Conservation (phyloP, 2,113 vertebrate species). For the Lamprotornis superbus region DNA sequence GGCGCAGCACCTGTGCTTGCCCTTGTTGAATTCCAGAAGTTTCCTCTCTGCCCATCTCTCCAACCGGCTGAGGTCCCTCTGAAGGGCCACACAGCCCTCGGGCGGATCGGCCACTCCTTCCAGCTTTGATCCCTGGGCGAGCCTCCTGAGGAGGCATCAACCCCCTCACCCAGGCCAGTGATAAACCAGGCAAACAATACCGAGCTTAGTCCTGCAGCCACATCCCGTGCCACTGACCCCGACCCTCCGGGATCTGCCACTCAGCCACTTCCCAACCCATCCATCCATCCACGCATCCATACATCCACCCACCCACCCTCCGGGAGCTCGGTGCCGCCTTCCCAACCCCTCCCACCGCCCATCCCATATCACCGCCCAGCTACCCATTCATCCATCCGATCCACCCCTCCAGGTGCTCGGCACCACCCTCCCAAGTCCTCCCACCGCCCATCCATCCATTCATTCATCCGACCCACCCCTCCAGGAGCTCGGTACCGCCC, state of each 20-base stretch:
- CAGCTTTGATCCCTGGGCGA: neutral
- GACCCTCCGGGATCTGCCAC: neutral
- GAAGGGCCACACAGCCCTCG: neutral
- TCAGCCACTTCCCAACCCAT: neutral
- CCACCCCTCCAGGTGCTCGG: neutral
- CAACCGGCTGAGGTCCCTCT: too few species aligned
- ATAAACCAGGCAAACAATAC: neutral
- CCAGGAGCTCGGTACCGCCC: too few species aligned
- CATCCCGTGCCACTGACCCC: too few species aligned
- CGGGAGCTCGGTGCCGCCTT: too few species aligned
- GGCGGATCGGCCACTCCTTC: neutral
- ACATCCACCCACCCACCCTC: too few species aligned
- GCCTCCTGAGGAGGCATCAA: neutral
- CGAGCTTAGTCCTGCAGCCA: neutral
- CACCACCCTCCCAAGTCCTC: too few species aligned
- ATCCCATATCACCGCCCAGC: neutral
- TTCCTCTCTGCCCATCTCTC: neutral
- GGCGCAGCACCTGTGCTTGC: fast-evolving
- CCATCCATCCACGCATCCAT: neutral
- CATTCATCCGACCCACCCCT: too few species aligned
- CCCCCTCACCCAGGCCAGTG: neutral
- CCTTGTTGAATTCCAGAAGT: neutral
- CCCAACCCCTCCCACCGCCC: too few species aligned
- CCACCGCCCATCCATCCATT: too few species aligned
- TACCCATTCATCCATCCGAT: neutral